These are phyloP conservation scores for Cyrtodaria siliqua DNA, from an alignment of 2,888 invertebrate species.

Conservation along the genomic window DNA sequence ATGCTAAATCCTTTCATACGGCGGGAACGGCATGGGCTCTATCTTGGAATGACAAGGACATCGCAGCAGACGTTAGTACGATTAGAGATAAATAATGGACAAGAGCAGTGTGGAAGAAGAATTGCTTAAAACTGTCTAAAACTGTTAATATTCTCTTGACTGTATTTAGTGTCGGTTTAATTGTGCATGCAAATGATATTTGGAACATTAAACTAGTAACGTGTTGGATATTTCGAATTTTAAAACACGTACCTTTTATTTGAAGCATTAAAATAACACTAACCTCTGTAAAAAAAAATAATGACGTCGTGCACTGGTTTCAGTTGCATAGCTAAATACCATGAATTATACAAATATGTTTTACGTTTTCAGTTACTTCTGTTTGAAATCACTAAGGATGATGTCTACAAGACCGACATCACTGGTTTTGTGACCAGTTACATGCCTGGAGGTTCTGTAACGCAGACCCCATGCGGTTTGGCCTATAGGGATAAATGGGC, in stretches of 20 bases:
- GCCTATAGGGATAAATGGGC: neutral
- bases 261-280: too few relatives aligned
- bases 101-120: too few relatives aligned
- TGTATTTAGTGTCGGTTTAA: too few relatives aligned
- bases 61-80: slow-evolving; percentile 59
- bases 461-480: neutral
- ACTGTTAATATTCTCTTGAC: too few relatives aligned
- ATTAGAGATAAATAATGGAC: too few relatives aligned
- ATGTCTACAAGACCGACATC: neutral
- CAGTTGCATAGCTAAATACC: neutral
- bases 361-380: neutral
- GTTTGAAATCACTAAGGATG: neutral
- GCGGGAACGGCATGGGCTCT: slow-evolving; percentile 71
- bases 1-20: slow-evolving; percentile 72
- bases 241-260: too few relatives aligned
- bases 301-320: neutral
- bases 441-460: neutral
- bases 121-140: too few relatives aligned
- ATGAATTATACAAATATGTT: neutral
- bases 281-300: too few relatives aligned
- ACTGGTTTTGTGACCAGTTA: neutral
- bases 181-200: too few relatives aligned
- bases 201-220: too few relatives aligned
- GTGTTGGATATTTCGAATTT: too few relatives aligned
- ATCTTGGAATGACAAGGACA: slow-evolving; percentile 79